A percentile compares a stretch with the other conserved stretches of the same genome.
phyloP scores from a whole-genome alignment of 2,797 vertebrate species.

The Sarcophilus harrisii region DNA sequence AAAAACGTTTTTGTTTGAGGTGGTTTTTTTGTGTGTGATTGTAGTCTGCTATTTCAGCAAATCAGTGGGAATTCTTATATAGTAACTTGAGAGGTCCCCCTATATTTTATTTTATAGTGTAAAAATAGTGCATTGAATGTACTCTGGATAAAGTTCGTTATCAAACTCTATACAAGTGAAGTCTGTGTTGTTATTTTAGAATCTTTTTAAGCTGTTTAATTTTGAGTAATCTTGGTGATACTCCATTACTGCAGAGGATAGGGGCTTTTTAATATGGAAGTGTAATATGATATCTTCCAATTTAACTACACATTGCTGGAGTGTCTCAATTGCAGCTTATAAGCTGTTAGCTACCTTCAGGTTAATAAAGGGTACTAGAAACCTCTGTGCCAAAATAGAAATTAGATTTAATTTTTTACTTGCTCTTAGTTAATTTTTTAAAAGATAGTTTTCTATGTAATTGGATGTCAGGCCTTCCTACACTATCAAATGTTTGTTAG shows the following conservation, averaged over 20 bases:
- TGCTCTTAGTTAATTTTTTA: conserved; percentile 56
- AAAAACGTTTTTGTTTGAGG: conserved; percentile 76
- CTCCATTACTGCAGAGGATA: conserved; percentile 63
- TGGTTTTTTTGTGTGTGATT: not conserved
- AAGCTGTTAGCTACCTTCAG: conserved; percentile 65
- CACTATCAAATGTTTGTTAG: not conserved
- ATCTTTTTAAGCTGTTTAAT: conserved; percentile 79
- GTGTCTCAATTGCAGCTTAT: conserved; percentile 33
- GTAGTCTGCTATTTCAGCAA: conserved; percentile 69
- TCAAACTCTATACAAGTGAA: conserved; percentile 69
- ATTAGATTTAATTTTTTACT: conserved; percentile 52
- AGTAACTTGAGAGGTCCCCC: conserved; percentile 72
- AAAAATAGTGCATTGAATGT: conserved; percentile 63
- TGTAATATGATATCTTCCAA: conserved; percentile 74
- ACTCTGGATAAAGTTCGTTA: conserved; percentile 78
- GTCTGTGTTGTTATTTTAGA: conserved; percentile 75
- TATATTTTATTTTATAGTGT: conserved; percentile 42
- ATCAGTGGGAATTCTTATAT: conserved; percentile 80
- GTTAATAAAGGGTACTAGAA: conserved; percentile 61
- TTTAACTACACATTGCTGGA: conserved; percentile 59
- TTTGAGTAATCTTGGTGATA: conserved; percentile 74
- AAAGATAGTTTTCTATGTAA: conserved; percentile 24
- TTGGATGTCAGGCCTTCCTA: conserved; percentile 15
- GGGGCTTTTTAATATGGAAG: conserved; percentile 68
- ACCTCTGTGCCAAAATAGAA: conserved; percentile 62